These are phyloP conservation scores for Nylanderia fulva DNA, from an alignment of 1,140 invertebrate species.

Conservation along the genomic window DNA sequence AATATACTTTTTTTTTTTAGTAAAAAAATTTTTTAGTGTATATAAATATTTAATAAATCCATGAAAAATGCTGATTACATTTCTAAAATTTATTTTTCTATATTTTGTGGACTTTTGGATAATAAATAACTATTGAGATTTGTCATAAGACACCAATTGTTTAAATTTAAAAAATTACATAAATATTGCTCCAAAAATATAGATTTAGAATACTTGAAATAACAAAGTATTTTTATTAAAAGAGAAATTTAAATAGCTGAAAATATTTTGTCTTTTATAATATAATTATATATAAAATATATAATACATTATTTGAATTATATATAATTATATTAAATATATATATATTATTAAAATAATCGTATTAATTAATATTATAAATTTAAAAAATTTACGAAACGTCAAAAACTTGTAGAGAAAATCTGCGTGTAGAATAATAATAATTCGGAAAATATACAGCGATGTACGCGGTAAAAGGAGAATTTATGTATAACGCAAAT, in stretches of 20 bases:
- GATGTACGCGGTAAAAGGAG: neutral
- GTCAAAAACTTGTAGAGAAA: neutral
- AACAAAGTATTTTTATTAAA: neutral
- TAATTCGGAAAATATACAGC: neutral
- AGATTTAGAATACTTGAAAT: neutral
- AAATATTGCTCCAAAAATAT: neutral
- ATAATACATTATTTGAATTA: no score
- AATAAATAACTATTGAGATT: neutral
- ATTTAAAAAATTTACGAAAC: neutral
- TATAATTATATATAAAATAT: no score
- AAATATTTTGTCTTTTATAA: no score
- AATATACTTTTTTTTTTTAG: neutral
- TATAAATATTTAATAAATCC: neutral
- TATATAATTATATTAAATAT: no score
- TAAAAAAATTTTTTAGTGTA: neutral
- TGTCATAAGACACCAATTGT: neutral
- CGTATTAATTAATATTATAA: no score
- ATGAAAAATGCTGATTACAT: neutral
- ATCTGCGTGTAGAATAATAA: neutral
- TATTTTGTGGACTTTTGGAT: neutral
- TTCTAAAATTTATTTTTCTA: neutral
- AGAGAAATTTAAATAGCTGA: neutral
- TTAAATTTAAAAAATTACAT: neutral
- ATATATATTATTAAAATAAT: no score
- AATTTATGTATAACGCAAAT: neutral